Percentiles rank a stretch among this genome's conserved stretches.
These are phyloP conservation scores for Ptilodon capucinus DNA, from an alignment of 2,888 invertebrate species.

Conservation along the genomic window DNA sequence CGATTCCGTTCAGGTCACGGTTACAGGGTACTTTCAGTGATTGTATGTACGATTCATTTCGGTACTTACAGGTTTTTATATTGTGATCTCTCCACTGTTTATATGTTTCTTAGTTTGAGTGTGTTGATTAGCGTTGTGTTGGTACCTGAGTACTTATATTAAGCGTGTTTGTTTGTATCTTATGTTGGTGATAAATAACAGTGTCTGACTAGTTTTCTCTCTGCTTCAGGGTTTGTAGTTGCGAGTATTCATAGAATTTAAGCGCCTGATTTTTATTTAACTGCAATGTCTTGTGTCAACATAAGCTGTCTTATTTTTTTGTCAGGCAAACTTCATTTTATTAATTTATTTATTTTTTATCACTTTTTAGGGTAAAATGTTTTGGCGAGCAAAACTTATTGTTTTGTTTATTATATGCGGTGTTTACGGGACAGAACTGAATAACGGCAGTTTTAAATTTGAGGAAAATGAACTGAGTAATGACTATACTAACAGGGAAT, in stretches of 20 bases:
- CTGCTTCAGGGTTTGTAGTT: neutral
- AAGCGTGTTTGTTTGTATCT: too few species aligned
- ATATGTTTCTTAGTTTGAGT: too few species aligned
- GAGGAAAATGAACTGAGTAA: slow-evolving; percentile 12
- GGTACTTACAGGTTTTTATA: too few species aligned
- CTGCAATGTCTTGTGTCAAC: neutral
- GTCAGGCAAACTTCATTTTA: neutral
- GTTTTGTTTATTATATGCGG: neutral
- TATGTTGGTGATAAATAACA: too few species aligned
- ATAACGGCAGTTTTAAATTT: slow-evolving; percentile 14
- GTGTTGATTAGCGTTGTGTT: too few species aligned
- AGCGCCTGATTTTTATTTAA: neutral
- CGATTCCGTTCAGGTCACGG: too few species aligned
- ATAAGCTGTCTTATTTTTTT: neutral
- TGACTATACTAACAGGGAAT: neutral
- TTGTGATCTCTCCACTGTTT: too few species aligned
- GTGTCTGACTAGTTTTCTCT: too few species aligned
- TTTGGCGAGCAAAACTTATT: neutral
- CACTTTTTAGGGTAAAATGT: slow-evolving; percentile 27
- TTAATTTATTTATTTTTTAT: neutral
- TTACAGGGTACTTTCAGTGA: too few species aligned
- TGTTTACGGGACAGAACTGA: neutral
- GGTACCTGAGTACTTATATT: too few species aligned
- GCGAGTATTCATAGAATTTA: neutral
- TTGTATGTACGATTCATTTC: too few species aligned